Conservation (phyloP, 1,140 invertebrate species). For the Mizuhopecten yessoensis region DNA sequence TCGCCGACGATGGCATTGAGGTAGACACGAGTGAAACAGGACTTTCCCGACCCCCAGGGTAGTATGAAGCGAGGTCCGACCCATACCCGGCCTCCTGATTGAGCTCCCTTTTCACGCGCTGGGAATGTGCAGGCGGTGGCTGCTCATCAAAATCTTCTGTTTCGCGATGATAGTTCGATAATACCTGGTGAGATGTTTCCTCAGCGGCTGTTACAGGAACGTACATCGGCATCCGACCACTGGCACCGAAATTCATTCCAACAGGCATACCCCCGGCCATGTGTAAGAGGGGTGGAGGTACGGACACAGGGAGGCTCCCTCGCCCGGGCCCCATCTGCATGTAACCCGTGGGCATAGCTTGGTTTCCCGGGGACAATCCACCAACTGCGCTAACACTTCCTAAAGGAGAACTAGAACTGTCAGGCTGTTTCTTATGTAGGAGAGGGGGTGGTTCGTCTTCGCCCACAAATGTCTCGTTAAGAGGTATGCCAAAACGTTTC, state of each 20-base stretch:
- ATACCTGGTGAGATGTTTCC: background rate
- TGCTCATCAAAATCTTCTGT: background rate
- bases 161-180: background rate
- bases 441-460: constrained; percentile 53
- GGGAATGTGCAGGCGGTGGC: background rate
- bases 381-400: background rate
- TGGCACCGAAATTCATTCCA: constrained; percentile 49
- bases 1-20: background rate
- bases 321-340: background rate
- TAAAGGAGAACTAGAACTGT: background rate
- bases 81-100: background rate
- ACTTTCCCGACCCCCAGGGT: background rate
- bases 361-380: background rate
- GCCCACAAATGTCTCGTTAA: constrained; percentile 65
- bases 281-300: constrained; percentile 37
- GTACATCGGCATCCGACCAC: constrained; percentile 51
- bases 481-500: constrained; percentile 93
- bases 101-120: background rate
- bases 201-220: constrained; percentile 48
- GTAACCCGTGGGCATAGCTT: background rate
- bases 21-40: background rate
- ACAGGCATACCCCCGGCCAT: constrained; percentile 23
- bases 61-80: background rate
- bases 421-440: background rate
- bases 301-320: constrained; percentile 16